Evolutionary conservation across 2,797 vertebrate genomes (phyloP), one percentile per base, ranked within the genome.

Genomic region (Anniella stebbinsi): DNA sequence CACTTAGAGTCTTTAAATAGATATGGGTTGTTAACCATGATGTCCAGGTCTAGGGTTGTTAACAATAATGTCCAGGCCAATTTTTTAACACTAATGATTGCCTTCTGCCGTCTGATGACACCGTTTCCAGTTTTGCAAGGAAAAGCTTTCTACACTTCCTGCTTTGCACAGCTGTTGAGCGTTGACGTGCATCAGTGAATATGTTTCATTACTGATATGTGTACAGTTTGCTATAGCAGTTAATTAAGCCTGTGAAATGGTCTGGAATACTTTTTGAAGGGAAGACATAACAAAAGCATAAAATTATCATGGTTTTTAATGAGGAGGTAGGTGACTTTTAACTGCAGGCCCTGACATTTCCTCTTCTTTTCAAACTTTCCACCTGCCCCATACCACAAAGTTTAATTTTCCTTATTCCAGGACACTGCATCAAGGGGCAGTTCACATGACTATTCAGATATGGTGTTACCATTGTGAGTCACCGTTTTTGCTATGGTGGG

Each of bases 191-290:
- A 85, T 81, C 78, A 38, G 38, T n/a, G 82, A 91, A 67, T 90
- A 88, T 36, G 87, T 88, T 86, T 88, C 76, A 88, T 90, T 86
- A 63, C 7, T 48, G 38, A 60, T 75, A 57, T 90, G 84, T 87
- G 85, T 87, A 90, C 77, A 75, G 83, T 88, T 86, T 91, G 87
- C 66, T 88, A 81, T 76, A 67, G 70, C 87, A 88, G 57, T 75
- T 73, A 91, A 88, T 91, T 88, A 91, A 81, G 51, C 60, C 69
- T 75, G 45, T 88, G 67, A 91, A 88, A 88, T 88, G 57, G 45
- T 86, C 82, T 69, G 87, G 82, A 88, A 81, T 88, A 85, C 76
- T 86, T 90, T 91, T 67, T 57, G 75, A 88, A 86, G 57, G 76
- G n/a, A 85, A 86, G 77, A n/a, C 77, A 85, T 88, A 88, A 88